These are phyloP conservation scores for Hirudinaria manillensis DNA, from an alignment of 2,888 invertebrate genomes.

Conservation along the genomic window DNA sequence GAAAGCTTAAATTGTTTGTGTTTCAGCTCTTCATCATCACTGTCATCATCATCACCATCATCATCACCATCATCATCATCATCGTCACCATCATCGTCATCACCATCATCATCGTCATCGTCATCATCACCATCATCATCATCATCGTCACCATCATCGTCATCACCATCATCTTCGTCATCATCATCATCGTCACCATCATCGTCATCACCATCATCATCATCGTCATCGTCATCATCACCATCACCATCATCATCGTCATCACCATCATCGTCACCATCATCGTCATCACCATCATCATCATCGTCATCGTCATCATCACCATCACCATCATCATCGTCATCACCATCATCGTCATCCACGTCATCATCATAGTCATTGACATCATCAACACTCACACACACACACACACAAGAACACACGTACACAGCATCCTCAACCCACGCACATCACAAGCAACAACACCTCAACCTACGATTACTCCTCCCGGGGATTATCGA, in stretches of 20 bases:
- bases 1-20: not conserved
- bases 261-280: not conserved
- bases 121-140: not conserved
- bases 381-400: not conserved
- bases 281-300: not conserved
- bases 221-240: conserved; percentile 16
- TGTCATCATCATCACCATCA: not conserved
- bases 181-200: conserved; percentile 19
- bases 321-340: not conserved
- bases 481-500: too few species aligned
- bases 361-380: not conserved
- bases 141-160: conserved; percentile 19
- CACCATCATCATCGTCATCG: not conserved
- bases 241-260: conserved; percentile 3
- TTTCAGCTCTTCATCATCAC: not conserved
- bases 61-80: not conserved
- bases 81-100: not conserved
- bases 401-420: conserved; percentile 7
- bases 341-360: not conserved
- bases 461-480: too few species aligned
- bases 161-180: conserved; percentile 17
- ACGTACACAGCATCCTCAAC: not conserved
- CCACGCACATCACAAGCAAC: not conserved
- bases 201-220: conserved; percentile 11
- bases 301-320: not conserved